Conservation (phyloP, 37 sponge, comb jelly and placozoan species). For the Cliona cf. orientalis region DNA sequence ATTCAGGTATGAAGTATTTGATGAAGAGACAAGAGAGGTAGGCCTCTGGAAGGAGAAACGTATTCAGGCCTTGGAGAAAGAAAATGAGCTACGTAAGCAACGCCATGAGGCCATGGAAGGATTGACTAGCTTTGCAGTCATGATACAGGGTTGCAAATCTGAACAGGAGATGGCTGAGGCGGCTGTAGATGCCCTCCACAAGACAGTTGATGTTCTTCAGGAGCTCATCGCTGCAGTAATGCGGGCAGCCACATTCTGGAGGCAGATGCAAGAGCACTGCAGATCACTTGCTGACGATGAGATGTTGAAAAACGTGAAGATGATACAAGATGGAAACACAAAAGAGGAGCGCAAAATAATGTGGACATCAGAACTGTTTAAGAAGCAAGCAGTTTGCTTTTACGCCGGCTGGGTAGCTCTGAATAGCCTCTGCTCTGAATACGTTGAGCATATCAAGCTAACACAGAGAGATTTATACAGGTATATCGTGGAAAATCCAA, state of each 20-base stretch:
- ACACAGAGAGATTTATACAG: constrained; percentile 56
- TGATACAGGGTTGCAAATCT: constrained; percentile 15
- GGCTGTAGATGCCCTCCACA: constrained; percentile 54
- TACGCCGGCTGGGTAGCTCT: constrained; percentile 78
- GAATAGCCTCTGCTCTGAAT: constrained; percentile 36
- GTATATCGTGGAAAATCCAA: constrained; percentile 65
- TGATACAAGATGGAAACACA: constrained; percentile 15
- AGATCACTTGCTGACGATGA: constrained; percentile 9
- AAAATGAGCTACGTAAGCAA: constrained; percentile 5
- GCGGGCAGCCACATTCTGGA: constrained; percentile 69
- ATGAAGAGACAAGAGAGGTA: no score
- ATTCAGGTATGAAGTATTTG: no score
- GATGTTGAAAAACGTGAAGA: constrained; percentile 35
- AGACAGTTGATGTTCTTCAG: constrained; percentile 54
- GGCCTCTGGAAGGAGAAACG: neutral
- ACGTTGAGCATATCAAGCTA: constrained; percentile 51
- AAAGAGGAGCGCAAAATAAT: constrained; percentile 41
- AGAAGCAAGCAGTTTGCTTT: constrained; percentile 46
- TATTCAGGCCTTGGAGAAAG: constrained; percentile 1
- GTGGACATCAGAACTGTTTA: constrained; percentile 49
- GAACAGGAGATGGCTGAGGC: constrained; percentile 32
- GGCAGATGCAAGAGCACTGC: constrained; percentile 61
- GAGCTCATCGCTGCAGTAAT: constrained; percentile 61
- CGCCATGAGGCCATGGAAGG: constrained; percentile 28
- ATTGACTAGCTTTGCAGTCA: constrained; percentile 21